Conservation (phyloP, 2,888 invertebrate genomes). For the Heteropelma amictum region DNA sequence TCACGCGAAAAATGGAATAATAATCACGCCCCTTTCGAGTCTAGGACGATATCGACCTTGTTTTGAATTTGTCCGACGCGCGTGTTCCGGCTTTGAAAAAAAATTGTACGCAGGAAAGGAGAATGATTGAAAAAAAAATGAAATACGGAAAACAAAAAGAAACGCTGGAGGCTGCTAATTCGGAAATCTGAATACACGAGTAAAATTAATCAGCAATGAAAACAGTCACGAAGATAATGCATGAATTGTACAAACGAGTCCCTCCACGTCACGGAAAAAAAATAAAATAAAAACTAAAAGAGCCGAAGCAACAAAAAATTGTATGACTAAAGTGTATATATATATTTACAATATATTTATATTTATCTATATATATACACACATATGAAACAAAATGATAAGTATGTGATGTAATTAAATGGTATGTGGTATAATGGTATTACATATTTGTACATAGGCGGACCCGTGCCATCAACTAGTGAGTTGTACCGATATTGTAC, state of each 20-base stretch:
- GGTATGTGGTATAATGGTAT: conserved; percentile 77
- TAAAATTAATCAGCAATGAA: conserved; percentile 69
- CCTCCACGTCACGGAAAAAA: conserved; percentile 75
- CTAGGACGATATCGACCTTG: background rate
- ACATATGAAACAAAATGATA: conserved; percentile 70
- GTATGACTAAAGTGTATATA: conserved; percentile 69
- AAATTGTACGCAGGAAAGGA: background rate
- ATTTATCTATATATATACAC: conserved; percentile 68
- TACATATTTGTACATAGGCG: conserved; percentile 76
- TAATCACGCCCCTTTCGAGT: too few relatives aligned
- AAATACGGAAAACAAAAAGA: conserved; percentile 16
- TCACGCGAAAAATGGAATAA: too few relatives aligned
- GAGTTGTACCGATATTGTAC: conserved; percentile 76
- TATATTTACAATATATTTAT: conserved; percentile 69
- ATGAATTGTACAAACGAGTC: conserved; percentile 78
- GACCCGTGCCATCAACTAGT: conserved; percentile 77
- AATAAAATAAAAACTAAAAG: conserved; percentile 24
- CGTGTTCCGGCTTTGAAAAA: conserved; percentile 45
- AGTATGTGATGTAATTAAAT: conserved; percentile 78
- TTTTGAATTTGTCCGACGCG: background rate
- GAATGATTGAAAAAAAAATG: background rate
- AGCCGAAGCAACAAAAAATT: conserved; percentile 38
- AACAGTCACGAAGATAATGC: conserved; percentile 71
- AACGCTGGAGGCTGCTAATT: conserved; percentile 72
- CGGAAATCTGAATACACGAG: conserved; percentile 60